phyloP scores from a whole-genome alignment of 92 coral and sea anemone species.

The Phenganax subtilis region DNA sequence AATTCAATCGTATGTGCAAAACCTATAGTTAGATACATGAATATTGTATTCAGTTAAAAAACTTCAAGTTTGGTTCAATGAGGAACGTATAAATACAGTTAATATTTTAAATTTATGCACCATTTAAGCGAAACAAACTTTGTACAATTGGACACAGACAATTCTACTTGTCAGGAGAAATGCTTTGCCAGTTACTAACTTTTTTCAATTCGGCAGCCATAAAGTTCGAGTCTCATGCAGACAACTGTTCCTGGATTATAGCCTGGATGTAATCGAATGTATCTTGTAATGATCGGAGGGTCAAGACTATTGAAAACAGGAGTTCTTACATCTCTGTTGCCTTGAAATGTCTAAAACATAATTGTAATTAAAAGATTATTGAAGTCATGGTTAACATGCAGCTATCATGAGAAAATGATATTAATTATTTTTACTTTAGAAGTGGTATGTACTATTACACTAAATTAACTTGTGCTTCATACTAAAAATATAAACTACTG shows the following conservation, averaged over 20 bases:
- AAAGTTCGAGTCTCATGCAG: conserved; percentile 69
- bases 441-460: too few relatives aligned
- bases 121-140: too few relatives aligned
- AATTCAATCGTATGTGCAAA: too few relatives aligned
- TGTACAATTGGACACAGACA: too few relatives aligned
- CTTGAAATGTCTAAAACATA: conserved; percentile 49
- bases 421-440: neutral
- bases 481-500: too few relatives aligned
- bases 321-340: conserved; percentile 36
- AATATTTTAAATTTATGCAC: too few relatives aligned
- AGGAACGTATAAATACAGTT: too few relatives aligned
- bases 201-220: conserved; percentile 43
- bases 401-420: neutral
- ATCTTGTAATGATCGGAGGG: conserved; percentile 58
- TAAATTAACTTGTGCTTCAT: too few relatives aligned
- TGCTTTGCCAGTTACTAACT: neutral
- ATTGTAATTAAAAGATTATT: neutral
- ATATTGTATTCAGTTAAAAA: too few relatives aligned
- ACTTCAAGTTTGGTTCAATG: too few relatives aligned
- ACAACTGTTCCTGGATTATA: conserved; percentile 45
- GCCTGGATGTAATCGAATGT: conserved; percentile 59
- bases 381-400: neutral
- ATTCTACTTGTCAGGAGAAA: too few relatives aligned
- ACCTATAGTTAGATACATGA: too few relatives aligned
- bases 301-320: conserved; percentile 32